Percentiles rank a stretch among this genome's conserved stretches.
phyloP scores from a whole-genome alignment of 53 echinoderm and acorn worm species.

The Holothuria leucospilota region DNA sequence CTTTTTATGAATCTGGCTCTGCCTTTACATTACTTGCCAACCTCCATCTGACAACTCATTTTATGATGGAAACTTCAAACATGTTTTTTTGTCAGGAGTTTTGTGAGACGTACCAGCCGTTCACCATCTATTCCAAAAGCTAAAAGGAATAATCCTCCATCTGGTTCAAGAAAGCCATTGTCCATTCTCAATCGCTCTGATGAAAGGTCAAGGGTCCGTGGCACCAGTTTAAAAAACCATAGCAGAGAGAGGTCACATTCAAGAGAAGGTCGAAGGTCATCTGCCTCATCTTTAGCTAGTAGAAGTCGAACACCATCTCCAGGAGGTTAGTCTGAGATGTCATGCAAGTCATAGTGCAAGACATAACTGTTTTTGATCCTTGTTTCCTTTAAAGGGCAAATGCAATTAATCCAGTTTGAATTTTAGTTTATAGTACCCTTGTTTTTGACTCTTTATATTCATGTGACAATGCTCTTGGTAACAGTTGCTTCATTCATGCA shows the following conservation, averaged over 20 bases:
- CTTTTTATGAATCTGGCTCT: too few species aligned
- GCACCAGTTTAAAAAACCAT: constrained; percentile 50
- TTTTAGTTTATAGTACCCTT: too few species aligned
- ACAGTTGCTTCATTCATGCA: too few species aligned
- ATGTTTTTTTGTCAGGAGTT: background rate
- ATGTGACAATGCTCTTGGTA: too few species aligned
- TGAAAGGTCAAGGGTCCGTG: constrained; percentile 40
- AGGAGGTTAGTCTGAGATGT: constrained; percentile 60
- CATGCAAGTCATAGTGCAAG: too few species aligned
- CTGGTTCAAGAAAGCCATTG: constrained; percentile 65
- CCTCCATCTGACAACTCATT: too few species aligned
- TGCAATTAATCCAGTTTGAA: too few species aligned
- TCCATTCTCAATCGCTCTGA: constrained; percentile 61
- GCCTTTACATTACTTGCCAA: too few species aligned
- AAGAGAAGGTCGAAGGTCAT: constrained; percentile 67
- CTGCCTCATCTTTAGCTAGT: constrained; percentile 66
- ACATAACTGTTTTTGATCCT: too few species aligned
- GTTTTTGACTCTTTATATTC: background rate
- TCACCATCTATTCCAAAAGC: constrained; percentile 77
- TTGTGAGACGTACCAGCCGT: constrained; percentile 70
- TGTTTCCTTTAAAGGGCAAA: too few species aligned
- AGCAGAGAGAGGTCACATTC: constrained; percentile 75
- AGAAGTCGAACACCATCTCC: constrained; percentile 87
- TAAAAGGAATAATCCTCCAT: constrained; percentile 38
- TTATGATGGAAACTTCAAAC: too few species aligned